Percentiles rank a stretch among this genome's conserved stretches.
phyloP scores from a whole-genome alignment of 2,797 vertebrate species.

The Bryconaethiops microstoma region DNA sequence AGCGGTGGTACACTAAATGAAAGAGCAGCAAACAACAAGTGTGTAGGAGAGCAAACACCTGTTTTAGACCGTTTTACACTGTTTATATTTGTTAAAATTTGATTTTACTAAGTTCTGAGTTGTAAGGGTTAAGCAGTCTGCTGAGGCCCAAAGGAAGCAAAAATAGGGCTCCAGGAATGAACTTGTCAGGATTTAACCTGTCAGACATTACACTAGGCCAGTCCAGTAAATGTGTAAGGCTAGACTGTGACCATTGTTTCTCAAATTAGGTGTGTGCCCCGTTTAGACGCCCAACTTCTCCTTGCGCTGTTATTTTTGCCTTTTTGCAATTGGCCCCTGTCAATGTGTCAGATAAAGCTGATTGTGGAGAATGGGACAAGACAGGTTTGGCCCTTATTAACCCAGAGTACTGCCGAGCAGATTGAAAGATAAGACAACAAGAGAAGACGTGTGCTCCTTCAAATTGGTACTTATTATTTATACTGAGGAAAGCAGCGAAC shows the following conservation, averaged over 20 bases:
- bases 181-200: conserved; percentile 6
- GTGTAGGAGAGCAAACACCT: too few species aligned
- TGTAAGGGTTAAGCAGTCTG: too few species aligned
- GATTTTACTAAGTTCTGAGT: too few species aligned
- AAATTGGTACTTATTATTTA: conserved; percentile 66
- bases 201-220: conserved; percentile 24
- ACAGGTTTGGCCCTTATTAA: conserved; percentile 78
- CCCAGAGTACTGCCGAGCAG: conserved; percentile 70
- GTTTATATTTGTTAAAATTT: too few species aligned
- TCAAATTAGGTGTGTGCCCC: conserved; percentile 67
- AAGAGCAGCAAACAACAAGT: too few species aligned
- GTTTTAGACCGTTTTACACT: too few species aligned
- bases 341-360: conserved; percentile 78
- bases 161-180: conserved; percentile 30
- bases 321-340: conserved; percentile 79
- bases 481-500: conserved; percentile 54
- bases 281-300: conserved; percentile 51
- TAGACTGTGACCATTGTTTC: conserved; percentile 49
- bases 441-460: conserved; percentile 52
- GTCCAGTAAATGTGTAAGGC: conserved; percentile 40
- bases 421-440: conserved; percentile 69
- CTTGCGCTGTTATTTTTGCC: conserved; percentile 68
- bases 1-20: too few species aligned
- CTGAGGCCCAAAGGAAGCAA: background rate
- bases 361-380: conserved; percentile 77